Evolutionary conservation across 2,113 vertebrate genomes (phyloP).

Genomic region (Brachyhypopomus gauderio): DNA sequence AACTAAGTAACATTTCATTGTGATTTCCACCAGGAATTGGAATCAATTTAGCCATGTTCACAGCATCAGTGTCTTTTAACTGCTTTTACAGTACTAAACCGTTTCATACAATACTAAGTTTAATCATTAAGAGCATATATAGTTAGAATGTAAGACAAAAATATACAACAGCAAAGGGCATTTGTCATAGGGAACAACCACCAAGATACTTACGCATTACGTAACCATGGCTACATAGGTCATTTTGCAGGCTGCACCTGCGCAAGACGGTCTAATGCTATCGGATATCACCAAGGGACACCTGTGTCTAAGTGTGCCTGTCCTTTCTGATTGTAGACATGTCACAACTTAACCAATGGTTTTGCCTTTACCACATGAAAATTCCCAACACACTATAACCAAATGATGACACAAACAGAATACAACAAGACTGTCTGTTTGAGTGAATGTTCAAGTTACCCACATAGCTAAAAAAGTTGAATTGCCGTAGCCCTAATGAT

Average conservation of each 20-base stretch:
- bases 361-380: background rate
- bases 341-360: slow-evolving; percentile 5
- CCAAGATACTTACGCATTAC: too few species aligned
- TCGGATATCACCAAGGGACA: slow-evolving; percentile 27
- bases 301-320: background rate
- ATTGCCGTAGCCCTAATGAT: too few species aligned
- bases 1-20: too few species aligned
- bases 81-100: too few species aligned
- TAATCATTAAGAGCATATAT: too few species aligned
- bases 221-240: background rate
- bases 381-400: background rate
- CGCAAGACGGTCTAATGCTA: background rate
- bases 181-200: background rate
- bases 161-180: background rate
- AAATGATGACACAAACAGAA: background rate
- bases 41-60: too few species aligned
- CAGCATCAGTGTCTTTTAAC: too few species aligned
- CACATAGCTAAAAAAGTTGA: background rate
- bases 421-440: background rate
- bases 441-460: background rate
- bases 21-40: too few species aligned
- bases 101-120: too few species aligned
- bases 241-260: background rate
- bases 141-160: background rate
- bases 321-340: background rate